Evolutionary conservation across 2,797 vertebrate species (phyloP).

Genomic region (Acipenser oxyrinchus): DNA sequence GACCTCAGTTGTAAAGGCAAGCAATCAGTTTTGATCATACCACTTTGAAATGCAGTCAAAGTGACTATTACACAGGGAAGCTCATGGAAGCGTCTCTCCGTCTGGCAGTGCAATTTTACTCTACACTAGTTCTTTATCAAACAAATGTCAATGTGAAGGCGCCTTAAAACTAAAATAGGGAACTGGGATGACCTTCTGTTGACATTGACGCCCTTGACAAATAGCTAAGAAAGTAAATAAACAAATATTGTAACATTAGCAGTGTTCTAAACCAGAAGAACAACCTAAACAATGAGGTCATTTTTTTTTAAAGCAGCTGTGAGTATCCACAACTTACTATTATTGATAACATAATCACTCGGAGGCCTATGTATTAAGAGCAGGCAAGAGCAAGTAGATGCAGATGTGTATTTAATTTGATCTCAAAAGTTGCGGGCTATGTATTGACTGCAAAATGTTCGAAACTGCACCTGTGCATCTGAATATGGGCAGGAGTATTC

Average conservation of each 20-base stretch:
- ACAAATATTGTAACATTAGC: neutral
- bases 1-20: slow-evolving; percentile 28
- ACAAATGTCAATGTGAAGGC: slow-evolving; percentile 19
- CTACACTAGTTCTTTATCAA: slow-evolving; percentile 35
- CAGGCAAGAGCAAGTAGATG: too few relatives aligned
- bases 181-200: slow-evolving; percentile 22
- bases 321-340: too few relatives aligned
- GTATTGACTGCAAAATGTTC: too few relatives aligned
- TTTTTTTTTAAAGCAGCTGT: too few relatives aligned
- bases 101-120: slow-evolving; percentile 27
- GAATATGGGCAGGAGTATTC: too few relatives aligned
- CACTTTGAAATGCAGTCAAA: slow-evolving; percentile 21
- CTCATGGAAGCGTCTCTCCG: slow-evolving; percentile 33
- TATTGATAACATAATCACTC: too few relatives aligned
- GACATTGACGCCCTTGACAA: slow-evolving; percentile 44
- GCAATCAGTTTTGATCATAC: slow-evolving; percentile 45
- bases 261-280: too few relatives aligned
- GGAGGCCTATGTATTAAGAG: too few relatives aligned
- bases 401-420: too few relatives aligned
- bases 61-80: slow-evolving; percentile 1
- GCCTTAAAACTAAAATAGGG: neutral
- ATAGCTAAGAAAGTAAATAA: slow-evolving; percentile 15
- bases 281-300: too few relatives aligned
- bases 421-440: too few relatives aligned
- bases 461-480: too few relatives aligned